Evolutionary conservation across 2,888 invertebrate species (phyloP).

Genomic region (Pammene fasciana): DNA sequence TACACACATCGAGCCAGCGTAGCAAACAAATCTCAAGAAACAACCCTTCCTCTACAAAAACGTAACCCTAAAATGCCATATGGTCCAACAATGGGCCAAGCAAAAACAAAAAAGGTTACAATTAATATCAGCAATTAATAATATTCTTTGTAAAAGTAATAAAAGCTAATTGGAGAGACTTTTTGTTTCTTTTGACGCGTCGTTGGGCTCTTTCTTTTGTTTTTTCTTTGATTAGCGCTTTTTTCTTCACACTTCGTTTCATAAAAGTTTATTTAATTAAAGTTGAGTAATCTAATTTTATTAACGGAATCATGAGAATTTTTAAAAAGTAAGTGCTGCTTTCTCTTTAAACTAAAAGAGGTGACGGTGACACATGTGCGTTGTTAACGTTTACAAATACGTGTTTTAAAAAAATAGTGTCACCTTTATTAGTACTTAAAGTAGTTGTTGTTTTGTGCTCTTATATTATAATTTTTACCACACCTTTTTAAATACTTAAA

Average conservation of each 20-base stretch:
- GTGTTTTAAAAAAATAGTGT: no score
- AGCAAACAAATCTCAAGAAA: constrained; percentile 13
- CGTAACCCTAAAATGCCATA: constrained; percentile 57
- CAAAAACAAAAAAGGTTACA: constrained; percentile 72
- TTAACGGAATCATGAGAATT: not conserved
- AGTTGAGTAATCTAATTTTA: constrained; percentile 4
- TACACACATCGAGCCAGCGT: constrained; percentile 13
- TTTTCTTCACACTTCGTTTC: constrained; percentile 34
- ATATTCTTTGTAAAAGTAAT: constrained; percentile 64
- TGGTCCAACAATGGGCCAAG: constrained; percentile 58
- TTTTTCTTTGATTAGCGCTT: constrained; percentile 47
- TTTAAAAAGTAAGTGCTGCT: no score
- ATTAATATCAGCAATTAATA: constrained; percentile 80
- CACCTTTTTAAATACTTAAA: no score
- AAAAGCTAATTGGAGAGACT: constrained; percentile 50
- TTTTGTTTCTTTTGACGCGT: constrained; percentile 51
- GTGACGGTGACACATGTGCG: no score
- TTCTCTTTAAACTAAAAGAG: no score
- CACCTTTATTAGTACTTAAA: no score
- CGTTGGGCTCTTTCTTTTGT: constrained; percentile 53
- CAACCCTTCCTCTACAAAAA: constrained; percentile 42
- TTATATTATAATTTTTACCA: no score
- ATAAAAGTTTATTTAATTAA: constrained; percentile 18
- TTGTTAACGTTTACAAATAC: no score
- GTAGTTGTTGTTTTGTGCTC: no score